Base-by-base conservation (phyloP, 1,140 invertebrate genomes). In the Pantala flavescens region DNA sequence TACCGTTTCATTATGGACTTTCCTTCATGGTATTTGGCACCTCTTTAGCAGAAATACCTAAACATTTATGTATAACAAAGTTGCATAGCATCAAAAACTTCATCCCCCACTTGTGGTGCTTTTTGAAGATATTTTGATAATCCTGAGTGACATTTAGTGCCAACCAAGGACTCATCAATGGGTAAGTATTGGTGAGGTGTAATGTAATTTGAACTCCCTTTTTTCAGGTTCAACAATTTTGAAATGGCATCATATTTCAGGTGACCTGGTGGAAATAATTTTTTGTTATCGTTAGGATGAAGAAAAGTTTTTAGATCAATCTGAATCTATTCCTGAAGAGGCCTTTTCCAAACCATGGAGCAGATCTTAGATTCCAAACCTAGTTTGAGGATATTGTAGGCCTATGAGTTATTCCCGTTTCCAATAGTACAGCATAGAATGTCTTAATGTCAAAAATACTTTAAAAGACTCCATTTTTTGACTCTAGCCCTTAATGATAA, bases 111-210 rank as follows among this genome's bases (percentile, higher is more conserved):
- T 73, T 76, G 63, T 79, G 77, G 70, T 79, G 77, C 24, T 79
- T 79, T 76, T 80, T 80, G 77, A n/a, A 80, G 55, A 77, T 79
- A 80, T 70, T 80, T 78, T n/a, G 71, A 77, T n/a, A 79, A 71
- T 9, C 49, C 49, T 21, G 77, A 72, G 24, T 76, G 75, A 55
- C 71, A 76, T 70, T 78, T 74, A 24, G 78, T 78, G 63, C 78
- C 78, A 42, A 78, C 76, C 24, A 78, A 72, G 71, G 76, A 78
- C 76, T 80, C 77, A 77, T 78, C 76, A 24, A 80, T 76, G 49
- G 76, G 77, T 49, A 80, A 72, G 49, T 79, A 75, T 72, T 79
- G 77, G 75, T 76, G 55, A 16, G 78, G 73, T 76, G 74, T 78
- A 81, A 76, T 80, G 71, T 49, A 75, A 74, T 43, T 75, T 76